Conservation (phyloP, 1,140 invertebrate genomes). For the Drosophila busckii region DNA sequence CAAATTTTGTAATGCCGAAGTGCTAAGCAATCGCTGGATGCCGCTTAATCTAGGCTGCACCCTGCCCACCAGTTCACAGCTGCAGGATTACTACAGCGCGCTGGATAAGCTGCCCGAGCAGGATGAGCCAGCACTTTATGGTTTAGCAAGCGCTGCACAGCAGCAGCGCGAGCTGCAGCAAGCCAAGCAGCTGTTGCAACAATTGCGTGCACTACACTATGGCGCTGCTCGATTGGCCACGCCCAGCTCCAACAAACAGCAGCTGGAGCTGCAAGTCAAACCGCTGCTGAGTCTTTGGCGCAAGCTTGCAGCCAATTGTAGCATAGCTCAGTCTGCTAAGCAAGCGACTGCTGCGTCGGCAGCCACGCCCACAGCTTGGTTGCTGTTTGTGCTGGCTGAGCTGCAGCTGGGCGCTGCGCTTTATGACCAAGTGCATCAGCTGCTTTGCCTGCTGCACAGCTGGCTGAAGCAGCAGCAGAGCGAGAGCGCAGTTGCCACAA, state of each 20-base stretch:
- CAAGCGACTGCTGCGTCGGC: conserved; percentile 55
- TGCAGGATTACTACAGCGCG: conserved; percentile 83
- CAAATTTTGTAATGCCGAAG: conserved; percentile 85
- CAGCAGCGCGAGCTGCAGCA: conserved; percentile 57
- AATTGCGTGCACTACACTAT: conserved; percentile 61
- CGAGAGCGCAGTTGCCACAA: not conserved
- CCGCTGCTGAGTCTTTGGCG: conserved; percentile 88
- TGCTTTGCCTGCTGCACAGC: conserved; percentile 48
- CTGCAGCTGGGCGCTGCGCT: conserved; percentile 49
- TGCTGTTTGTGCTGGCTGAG: conserved; percentile 78
- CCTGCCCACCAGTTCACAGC: conserved; percentile 80
- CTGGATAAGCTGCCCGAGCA: conserved; percentile 84
- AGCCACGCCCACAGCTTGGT: conserved; percentile 82
- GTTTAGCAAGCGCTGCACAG: conserved; percentile 82
- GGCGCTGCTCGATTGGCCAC: too few relatives aligned
- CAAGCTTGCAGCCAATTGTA: conserved; percentile 81
- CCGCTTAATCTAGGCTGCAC: conserved; percentile 80
- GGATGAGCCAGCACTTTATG: conserved; percentile 87
- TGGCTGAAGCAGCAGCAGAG: conserved; percentile 49
- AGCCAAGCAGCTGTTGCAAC: conserved; percentile 49
- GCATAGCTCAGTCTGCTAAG: conserved; percentile 37
- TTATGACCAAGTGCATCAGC: conserved; percentile 57
- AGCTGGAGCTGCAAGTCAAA: conserved; percentile 81
- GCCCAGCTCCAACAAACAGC: too few relatives aligned
- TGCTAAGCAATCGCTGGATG: conserved; percentile 82